Base-by-base conservation (phyloP, 2,888 invertebrate species). In the Acronicta leporina region DNA sequence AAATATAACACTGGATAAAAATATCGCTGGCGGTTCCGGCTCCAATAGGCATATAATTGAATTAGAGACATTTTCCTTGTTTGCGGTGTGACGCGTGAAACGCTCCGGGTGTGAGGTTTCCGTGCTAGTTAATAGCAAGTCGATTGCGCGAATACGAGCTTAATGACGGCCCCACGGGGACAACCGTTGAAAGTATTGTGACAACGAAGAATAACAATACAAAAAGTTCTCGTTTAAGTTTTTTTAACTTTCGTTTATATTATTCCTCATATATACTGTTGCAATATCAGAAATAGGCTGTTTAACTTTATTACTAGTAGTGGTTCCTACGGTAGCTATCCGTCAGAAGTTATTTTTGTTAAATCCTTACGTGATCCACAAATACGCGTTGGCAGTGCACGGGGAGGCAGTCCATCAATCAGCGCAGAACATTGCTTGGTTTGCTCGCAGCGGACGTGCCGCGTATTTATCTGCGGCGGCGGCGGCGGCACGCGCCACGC, bases 71-170 rank as follows among this genome's bases (percentile, higher is more conserved):
- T 44, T 44, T 25, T 44, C 44, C 38, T 30, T 20, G 13, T 6
- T 10, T 13, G 41, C 11, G 44, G 38, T 9, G 25, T 0, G 15
- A 33, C 14, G 10, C 15, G 20, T 14, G 27, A 6, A 14, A n/a
- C 10, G 20, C 20, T 20, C 20, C 20, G 53, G 9, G 51, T 10
- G 33, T 40, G 11, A 27, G 35, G n/a, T 20, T 42, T 30, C 41
- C 45, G 41, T 45, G 51, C 44, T 20, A 27, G 10, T 13, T 52
- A 62, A 47, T 53, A 53, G 51, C 53, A 20, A 46, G 27, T 47
- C 52, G 46, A 46, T 52, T 62, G 63, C 10, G 35, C 53, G 35
- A 47, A 42, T 38, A 35, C 41, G 46, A 46, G 27, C 52, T 46
- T 27, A 41, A 52, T 52, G 46, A 27, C 27, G 53, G 13, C 20